Conservation (phyloP, 1,140 invertebrate genomes). For the Gryon sp. region DNA sequence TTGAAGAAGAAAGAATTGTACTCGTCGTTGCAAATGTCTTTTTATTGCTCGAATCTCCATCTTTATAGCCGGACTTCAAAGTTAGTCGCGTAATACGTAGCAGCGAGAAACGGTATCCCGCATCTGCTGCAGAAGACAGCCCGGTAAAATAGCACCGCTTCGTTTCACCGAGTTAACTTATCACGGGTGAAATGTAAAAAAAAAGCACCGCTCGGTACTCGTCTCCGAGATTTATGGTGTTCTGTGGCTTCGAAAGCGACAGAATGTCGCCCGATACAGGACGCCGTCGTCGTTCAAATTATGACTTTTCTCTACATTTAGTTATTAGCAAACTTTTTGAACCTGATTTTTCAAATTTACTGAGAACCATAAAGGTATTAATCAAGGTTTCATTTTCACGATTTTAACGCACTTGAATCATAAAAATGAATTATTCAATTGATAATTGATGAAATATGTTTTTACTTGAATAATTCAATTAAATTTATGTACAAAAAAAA, state of each 20-base stretch:
- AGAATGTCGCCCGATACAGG: slow-evolving; percentile 57
- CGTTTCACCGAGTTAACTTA: slow-evolving; percentile 63
- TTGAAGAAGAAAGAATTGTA: slow-evolving; percentile 38
- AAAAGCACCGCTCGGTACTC: slow-evolving; percentile 35
- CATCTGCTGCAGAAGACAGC: slow-evolving; percentile 63
- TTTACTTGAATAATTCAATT: too few relatives aligned
- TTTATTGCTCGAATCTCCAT: slow-evolving; percentile 61
- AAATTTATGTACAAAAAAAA: too few relatives aligned
- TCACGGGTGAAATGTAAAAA: slow-evolving; percentile 52
- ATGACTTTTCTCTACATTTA: slow-evolving; percentile 52
- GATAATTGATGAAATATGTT: too few relatives aligned
- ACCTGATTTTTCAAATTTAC: slow-evolving; percentile 41
- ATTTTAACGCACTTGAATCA: too few relatives aligned
- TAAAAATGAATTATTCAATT: too few relatives aligned
- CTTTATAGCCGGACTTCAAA: slow-evolving; percentile 57
- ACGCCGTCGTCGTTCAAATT: slow-evolving; percentile 38
- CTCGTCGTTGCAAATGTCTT: slow-evolving; percentile 47
- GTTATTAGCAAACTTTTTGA: slow-evolving; percentile 50
- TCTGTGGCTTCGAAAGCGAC: slow-evolving; percentile 62
- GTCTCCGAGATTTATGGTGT: slow-evolving; percentile 56
- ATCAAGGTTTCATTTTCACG: slow-evolving; percentile 16
- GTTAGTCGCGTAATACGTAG: slow-evolving; percentile 48
- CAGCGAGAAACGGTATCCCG: slow-evolving; percentile 37
- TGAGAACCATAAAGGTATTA: slow-evolving; percentile 7
- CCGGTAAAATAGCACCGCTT: slow-evolving; percentile 56